Conservation (phyloP, 1,140 invertebrate genomes). For the Drosophila orena region DNA sequence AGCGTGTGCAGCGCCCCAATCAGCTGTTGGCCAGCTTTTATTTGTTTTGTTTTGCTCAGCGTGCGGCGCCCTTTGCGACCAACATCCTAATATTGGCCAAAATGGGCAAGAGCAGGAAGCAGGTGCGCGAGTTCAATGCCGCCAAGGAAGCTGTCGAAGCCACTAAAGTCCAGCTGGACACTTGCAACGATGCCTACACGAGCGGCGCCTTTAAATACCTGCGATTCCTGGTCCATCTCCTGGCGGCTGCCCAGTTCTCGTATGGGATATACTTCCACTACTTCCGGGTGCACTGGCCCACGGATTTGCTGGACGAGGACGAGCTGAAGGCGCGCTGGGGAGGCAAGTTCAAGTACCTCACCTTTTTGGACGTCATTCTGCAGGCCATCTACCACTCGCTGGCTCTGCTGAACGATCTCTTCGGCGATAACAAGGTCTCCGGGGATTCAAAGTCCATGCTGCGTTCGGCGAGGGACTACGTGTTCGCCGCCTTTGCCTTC, state of each 20-base stretch:
- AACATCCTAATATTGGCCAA: too few species aligned
- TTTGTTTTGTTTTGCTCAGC: constrained; percentile 26
- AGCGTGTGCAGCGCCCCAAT: background rate
- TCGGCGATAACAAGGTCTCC: constrained; percentile 55
- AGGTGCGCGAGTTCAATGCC: constrained; percentile 52
- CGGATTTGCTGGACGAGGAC: constrained; percentile 49
- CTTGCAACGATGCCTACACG: constrained; percentile 69
- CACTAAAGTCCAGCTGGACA: constrained; percentile 43
- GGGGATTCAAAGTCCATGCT: constrained; percentile 45
- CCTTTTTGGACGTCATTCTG: constrained; percentile 71
- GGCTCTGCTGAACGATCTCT: constrained; percentile 67
- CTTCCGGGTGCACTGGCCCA: constrained; percentile 63
- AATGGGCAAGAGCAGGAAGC: constrained; percentile 58
- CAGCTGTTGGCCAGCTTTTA: constrained; percentile 17
- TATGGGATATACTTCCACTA: constrained; percentile 75
- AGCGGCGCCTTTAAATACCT: constrained; percentile 71
- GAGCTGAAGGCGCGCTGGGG: constrained; percentile 70
- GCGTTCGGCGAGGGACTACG: constrained; percentile 54
- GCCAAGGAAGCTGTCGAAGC: constrained; percentile 49
- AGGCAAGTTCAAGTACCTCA: constrained; percentile 79
- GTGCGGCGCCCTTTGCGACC: background rate
- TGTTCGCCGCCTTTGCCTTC: constrained; percentile 75
- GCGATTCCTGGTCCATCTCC: constrained; percentile 61
- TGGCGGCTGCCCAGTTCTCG: constrained; percentile 65
- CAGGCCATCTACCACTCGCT: constrained; percentile 70